Evolutionary conservation across 2,113 vertebrate species (phyloP), one percentile per base, ranked within the genome.

Genomic region (Cynocephalus volans): DNA sequence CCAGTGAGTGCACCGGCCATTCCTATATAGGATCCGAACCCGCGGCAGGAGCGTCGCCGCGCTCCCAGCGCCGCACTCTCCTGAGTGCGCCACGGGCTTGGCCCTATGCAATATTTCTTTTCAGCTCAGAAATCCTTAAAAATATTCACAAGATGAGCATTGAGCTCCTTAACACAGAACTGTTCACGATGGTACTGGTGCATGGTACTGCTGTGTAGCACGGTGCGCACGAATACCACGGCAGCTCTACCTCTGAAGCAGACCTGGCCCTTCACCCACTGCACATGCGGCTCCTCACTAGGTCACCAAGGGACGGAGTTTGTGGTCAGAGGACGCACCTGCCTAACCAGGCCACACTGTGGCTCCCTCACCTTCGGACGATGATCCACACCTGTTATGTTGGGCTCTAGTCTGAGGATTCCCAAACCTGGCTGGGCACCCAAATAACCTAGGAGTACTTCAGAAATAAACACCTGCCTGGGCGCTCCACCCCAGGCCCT

Each of bases 171-270:
- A 6, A 2, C 13, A 36, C 41, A 36, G 52, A 69, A 5, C 52
- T 8, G 15, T 15, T 69, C n/a, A 23, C 2, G 2, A 6, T 52
- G 23, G 64, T 23, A 15, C 18, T 2, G 33, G 41, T 36, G 18
- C 79, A 12, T 2, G 1, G 60, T 8, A 23, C 41, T 3, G 41
- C 41, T 41, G 41, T 41, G 41, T 41, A 1, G 76, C 15, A 45
- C 54, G 13, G 23, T 10, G 36, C 3, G 2, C 64, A 18, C 67
- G 24, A 5, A 14, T 26, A 69, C 56, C 62, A 5, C 18, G 0
- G 0, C 3, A 36, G 83, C 7, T n/a, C 24, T 4, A 7, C 2
- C 0, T 8, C 5, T 3, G 4, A 31, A 26, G 31, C 72, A 50
- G 36, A 48, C 0, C 17, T 19, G 50, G 36, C 24, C 36, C 65